Conservation (phyloP, 2,888 invertebrate species). For the Troides aeacus region DNA sequence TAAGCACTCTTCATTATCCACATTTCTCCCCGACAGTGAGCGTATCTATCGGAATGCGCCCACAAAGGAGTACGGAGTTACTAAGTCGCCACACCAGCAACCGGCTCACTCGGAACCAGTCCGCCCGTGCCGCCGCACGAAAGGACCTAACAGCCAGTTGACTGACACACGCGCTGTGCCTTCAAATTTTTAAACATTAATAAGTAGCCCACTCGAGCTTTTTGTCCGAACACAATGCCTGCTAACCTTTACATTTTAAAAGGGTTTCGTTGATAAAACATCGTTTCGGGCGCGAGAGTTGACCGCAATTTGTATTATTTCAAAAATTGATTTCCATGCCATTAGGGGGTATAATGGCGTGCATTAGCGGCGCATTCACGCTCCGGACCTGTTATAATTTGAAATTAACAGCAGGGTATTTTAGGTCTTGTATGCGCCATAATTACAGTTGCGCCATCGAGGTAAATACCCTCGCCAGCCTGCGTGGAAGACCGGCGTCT, state of each 20-base stretch:
- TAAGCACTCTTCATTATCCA: constrained; percentile 75
- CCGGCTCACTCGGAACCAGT: constrained; percentile 67
- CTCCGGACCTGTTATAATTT: constrained; percentile 40
- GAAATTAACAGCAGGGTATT: constrained; percentile 64
- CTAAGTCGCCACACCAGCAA: constrained; percentile 72
- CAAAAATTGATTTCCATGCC: constrained; percentile 12
- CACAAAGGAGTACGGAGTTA: constrained; percentile 70
- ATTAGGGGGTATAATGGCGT: constrained; percentile 23
- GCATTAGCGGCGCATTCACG: constrained; percentile 8
- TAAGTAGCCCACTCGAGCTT: constrained; percentile 64
- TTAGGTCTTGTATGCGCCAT: constrained; percentile 63
- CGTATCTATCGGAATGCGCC: constrained; percentile 76
- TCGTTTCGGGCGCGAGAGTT: neutral
- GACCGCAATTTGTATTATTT: neutral
- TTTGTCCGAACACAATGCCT: constrained; percentile 51
- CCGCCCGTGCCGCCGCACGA: constrained; percentile 44
- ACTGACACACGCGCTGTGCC: constrained; percentile 75
- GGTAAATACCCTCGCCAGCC: constrained; percentile 60
- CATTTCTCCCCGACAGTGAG: constrained; percentile 64
- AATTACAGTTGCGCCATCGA: constrained; percentile 72
- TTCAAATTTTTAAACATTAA: constrained; percentile 71
- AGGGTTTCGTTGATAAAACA: constrained; percentile 36
- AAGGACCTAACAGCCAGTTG: constrained; percentile 70
- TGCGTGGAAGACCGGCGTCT: constrained; percentile 14
- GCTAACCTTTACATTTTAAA: constrained; percentile 48